phyloP scores from a whole-genome alignment of 2,113 vertebrate species.

The Chionomys nivalis region DNA sequence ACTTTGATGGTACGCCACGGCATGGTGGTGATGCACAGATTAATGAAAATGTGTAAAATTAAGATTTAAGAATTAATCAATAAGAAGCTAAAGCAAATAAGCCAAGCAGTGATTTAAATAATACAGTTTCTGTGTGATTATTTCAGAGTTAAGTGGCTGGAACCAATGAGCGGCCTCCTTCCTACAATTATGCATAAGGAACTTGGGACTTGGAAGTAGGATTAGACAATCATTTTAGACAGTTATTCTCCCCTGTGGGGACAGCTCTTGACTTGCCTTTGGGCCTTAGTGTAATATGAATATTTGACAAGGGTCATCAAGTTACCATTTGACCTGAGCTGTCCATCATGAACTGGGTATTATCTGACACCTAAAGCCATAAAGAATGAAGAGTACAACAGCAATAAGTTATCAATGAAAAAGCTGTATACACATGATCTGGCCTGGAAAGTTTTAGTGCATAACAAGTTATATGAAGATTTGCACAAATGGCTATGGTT shows the following conservation, averaged over 20 bases:
- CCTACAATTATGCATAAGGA: not conserved
- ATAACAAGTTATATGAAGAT: not conserved
- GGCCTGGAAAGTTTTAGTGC: not conserved
- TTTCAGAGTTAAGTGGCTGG: too few species aligned
- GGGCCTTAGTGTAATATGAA: not conserved
- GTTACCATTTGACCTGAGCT: not conserved
- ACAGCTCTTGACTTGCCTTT: not conserved
- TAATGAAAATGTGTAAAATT: too few species aligned
- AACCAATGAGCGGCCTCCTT: too few species aligned
- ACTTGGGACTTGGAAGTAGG: not conserved
- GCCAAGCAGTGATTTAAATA: too few species aligned
- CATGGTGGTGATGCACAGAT: too few species aligned
- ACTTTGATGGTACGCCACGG: too few species aligned
- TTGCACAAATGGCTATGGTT: not conserved
- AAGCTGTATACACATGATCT: not conserved
- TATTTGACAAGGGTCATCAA: not conserved
- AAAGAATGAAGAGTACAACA: not conserved
- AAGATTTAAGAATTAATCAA: too few species aligned
- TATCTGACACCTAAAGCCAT: not conserved
- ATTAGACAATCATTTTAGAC: not conserved
- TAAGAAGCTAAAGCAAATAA: too few species aligned
- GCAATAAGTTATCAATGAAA: not conserved
- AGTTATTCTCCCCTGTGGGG: not conserved
- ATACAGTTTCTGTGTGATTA: too few species aligned
- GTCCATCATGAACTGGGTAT: not conserved